phyloP scores from a whole-genome alignment of 1,140 invertebrate species.

The Physella acuta region DNA sequence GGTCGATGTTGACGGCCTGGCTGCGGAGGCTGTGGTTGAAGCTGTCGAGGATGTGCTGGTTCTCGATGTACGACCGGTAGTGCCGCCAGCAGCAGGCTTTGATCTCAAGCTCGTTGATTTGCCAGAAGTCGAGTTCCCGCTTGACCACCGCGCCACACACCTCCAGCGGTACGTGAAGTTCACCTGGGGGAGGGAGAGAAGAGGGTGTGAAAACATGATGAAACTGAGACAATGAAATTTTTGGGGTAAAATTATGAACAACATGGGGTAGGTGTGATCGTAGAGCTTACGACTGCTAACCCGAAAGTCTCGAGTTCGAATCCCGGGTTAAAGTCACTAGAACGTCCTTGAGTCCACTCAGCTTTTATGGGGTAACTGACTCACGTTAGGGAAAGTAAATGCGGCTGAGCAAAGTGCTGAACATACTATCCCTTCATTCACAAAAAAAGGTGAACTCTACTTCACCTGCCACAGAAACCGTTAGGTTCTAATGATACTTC shows the following conservation, averaged over 20 bases:
- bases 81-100: slow-evolving; percentile 56
- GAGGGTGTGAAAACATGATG: neutral
- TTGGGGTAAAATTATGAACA: neutral
- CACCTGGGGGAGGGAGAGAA: slow-evolving; percentile 48
- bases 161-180: slow-evolving; percentile 61
- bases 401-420: too few relatives aligned
- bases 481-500: too few relatives aligned
- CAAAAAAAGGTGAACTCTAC: too few relatives aligned
- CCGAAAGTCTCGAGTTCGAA: too few relatives aligned
- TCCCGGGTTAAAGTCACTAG: neutral
- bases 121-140: slow-evolving; percentile 61
- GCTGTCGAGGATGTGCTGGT: slow-evolving; percentile 52
- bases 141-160: slow-evolving; percentile 61
- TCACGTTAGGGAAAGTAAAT: too few relatives aligned
- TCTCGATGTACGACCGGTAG: slow-evolving; percentile 54
- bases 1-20: slow-evolving; percentile 41
- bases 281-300: neutral
- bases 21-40: slow-evolving; percentile 48
- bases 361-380: too few relatives aligned
- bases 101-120: slow-evolving; percentile 56
- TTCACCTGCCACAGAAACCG: too few relatives aligned
- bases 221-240: neutral
- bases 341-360: too few relatives aligned
- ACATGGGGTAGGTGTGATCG: neutral
- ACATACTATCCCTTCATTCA: too few relatives aligned